phyloP scores from a whole-genome alignment of 2,797 vertebrate species.

The Bradypodion ventrale region DNA sequence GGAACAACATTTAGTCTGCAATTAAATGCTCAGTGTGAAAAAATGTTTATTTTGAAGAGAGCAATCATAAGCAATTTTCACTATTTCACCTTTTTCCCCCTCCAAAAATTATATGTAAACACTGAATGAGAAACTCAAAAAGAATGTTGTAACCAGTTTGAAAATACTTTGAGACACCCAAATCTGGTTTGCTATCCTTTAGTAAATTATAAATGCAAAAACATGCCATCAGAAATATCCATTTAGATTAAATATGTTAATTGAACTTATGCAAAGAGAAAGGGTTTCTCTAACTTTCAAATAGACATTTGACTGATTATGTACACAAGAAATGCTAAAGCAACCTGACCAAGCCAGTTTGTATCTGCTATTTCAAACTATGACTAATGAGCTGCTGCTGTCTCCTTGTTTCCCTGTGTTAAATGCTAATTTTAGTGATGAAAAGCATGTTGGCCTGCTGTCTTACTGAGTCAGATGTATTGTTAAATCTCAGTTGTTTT shows the following conservation, averaged over 20 bases:
- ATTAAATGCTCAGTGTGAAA: not conserved
- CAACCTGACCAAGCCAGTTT: conserved; percentile 61
- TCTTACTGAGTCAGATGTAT: conserved; percentile 48
- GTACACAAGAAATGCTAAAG: conserved; percentile 65
- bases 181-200: not conserved
- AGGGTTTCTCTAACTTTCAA: conserved; percentile 46
- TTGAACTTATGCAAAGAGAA: conserved; percentile 28
- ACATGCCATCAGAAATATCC: conserved; percentile 25
- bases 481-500: not conserved
- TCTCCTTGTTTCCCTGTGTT: conserved; percentile 62
- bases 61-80: not conserved
- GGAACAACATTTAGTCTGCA: not conserved
- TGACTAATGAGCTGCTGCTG: conserved; percentile 77
- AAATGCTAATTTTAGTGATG: conserved; percentile 40
- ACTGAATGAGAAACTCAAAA: not conserved
- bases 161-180: not conserved
- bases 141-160: not conserved
- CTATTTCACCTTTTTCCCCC: not conserved
- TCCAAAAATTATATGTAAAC: not conserved
- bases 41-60: not conserved
- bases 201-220: not conserved
- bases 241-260: conserved; percentile 38
- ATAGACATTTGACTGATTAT: conserved; percentile 46
- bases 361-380: conserved; percentile 55
- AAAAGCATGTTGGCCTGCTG: conserved; percentile 70